Evolutionary conservation across 2,797 vertebrate species (phyloP).

Genomic region (Aeoliscus strigatus): DNA sequence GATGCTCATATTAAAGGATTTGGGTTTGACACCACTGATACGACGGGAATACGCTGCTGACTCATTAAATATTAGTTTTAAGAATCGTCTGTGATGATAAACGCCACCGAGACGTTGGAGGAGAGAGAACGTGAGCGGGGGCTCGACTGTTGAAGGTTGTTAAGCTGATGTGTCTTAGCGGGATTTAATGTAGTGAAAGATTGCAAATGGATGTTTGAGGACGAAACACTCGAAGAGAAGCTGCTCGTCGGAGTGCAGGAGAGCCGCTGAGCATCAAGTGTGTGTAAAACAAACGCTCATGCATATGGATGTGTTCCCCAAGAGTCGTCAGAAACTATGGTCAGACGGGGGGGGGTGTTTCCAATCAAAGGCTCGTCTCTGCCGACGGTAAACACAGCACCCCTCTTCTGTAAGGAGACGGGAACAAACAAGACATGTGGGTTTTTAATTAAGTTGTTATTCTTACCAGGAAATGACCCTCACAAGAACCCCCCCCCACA

Average conservation of each 20-base stretch:
- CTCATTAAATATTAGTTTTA: no score
- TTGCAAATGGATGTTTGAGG: conserved; percentile 56
- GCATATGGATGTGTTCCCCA: conserved; percentile 45
- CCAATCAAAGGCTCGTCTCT: conserved; percentile 37
- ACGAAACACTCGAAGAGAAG: conserved; percentile 59
- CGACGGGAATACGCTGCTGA: background rate
- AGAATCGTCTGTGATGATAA: no score
- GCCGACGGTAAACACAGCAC: conserved; percentile 22
- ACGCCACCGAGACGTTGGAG: no score
- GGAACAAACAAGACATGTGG: conserved; percentile 23
- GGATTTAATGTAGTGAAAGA: conserved; percentile 41
- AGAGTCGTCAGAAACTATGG: conserved; percentile 28
- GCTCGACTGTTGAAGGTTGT: no score
- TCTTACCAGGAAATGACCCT: conserved; percentile 18
- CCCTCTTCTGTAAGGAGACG: conserved; percentile 6
- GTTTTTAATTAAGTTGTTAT: conserved; percentile 43
- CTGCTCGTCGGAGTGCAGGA: conserved; percentile 39
- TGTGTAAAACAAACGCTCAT: conserved; percentile 50
- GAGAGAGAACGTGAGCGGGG: no score
- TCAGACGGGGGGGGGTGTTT: conserved; percentile 33
- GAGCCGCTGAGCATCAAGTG: conserved; percentile 43
- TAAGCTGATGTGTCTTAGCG: conserved; percentile 43
- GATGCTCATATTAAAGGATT: conserved; percentile 2
- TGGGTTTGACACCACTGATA: conserved; percentile 1
- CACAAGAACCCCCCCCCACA: no score